These are phyloP conservation scores for Malthinus flaveolus DNA, from an alignment of 2,888 invertebrate species.

Conservation along the genomic window DNA sequence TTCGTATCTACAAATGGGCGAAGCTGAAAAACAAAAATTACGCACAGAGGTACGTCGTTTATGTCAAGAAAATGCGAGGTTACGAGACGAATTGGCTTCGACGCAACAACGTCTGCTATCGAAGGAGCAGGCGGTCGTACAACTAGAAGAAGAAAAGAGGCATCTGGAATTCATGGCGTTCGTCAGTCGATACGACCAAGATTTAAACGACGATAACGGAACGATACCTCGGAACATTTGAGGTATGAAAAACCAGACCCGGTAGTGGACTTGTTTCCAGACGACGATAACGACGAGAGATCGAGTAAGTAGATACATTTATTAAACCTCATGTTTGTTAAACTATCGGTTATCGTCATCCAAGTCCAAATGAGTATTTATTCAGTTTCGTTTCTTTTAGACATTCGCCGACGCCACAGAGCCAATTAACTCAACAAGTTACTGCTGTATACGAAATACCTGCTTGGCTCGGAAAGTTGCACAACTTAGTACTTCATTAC, in stretches of 20 bases:
- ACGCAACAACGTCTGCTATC: conserved; percentile 96
- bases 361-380: too few relatives aligned
- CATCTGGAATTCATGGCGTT: conserved; percentile 98
- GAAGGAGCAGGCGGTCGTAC: conserved; percentile 93
- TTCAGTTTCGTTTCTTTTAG: too few relatives aligned
- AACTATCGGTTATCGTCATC: too few relatives aligned
- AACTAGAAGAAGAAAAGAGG: conserved; percentile 96
- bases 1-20: conserved; percentile 93
- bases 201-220: conserved; percentile 59
- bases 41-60: conserved; percentile 94
- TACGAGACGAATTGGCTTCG: conserved; percentile 95
- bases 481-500: conserved; percentile 99
- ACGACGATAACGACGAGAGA: conserved; percentile 90
- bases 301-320: conserved; percentile 79
- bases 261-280: conserved; percentile 92
- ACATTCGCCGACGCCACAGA: conserved; percentile 92
- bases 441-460: conserved; percentile 99
- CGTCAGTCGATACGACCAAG: conserved; percentile 71
- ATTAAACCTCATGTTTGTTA: conserved; percentile 30
- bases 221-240: conserved; percentile 61
- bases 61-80: conserved; percentile 99
- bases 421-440: conserved; percentile 95
- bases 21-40: conserved; percentile 99
- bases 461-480: conserved; percentile 93
- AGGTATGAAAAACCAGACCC: conserved; percentile 69